Base-by-base conservation (phyloP, 2,113 vertebrate species). In the Vicugna pacos region DNA sequence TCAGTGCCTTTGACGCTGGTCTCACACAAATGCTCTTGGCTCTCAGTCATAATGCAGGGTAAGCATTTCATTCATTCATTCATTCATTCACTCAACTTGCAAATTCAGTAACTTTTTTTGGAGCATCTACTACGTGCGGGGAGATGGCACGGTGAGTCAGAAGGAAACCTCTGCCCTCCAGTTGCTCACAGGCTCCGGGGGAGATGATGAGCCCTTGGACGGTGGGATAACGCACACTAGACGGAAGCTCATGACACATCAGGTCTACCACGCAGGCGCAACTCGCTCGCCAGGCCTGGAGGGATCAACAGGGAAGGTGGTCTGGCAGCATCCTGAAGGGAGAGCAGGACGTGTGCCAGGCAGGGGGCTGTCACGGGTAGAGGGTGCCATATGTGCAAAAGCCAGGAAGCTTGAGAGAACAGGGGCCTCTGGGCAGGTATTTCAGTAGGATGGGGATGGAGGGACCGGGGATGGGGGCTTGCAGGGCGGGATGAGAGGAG, bases 341-440 rank as follows among this genome's bases (percentile, higher is more conserved):
- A 30, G 8, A 8, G 7, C 28, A 38, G 46, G 26, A 19, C 4
- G 11, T 26, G 24, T 1, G 1, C 28, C 11, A 52, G 70, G n/a
- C 2, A 14, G 54, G 50, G 32, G 56, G 9, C 5, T 10, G 42
- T 28, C 3, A 1, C 0, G 0, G 76, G 48, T 46, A 76, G 52
- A 32, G 6, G 32, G 54, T 12, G 2, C 26, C 10, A 0, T 11
- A 3, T 35, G 32, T 32, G n/a, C 76, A 16, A 65, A 76, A 82
- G 72, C 19, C 64, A 26, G 58, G 85, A 79, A 12, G 5, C 0
- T 0, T 3, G 11, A 19, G 3, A 84, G 46, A 15, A 11, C 0
- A 0, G 54, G 3, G n/a, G 73, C n/a, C 89, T 60, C 83, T n/a
- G 48, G 46, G 46, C 1, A 12, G 15, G 5, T 28, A 22, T 46